A percentile compares a stretch with the other conserved stretches of the same genome.
Evolutionary conservation across 2,797 vertebrate genomes (phyloP).

Genomic region (Fringilla coelebs): DNA sequence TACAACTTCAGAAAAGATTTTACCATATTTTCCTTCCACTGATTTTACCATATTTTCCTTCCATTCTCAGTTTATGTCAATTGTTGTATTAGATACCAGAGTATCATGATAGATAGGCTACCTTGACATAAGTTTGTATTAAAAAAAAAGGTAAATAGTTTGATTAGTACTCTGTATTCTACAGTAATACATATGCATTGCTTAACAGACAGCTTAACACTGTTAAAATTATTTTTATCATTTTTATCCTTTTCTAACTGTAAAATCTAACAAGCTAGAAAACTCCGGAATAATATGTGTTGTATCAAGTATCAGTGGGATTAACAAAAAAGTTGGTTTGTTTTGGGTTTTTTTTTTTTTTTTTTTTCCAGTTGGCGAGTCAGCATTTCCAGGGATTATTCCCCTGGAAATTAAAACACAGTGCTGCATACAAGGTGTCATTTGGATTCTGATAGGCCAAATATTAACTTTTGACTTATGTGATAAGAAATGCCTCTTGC

Average conservation of each 20-base stretch:
- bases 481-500: not conserved
- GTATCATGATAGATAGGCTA: not conserved
- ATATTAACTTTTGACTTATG: not conserved
- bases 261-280: not conserved
- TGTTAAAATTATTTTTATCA: not conserved
- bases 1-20: not conserved
- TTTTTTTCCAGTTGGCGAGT: not conserved
- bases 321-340: not conserved
- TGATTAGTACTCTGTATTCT: not conserved
- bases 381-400: not conserved
- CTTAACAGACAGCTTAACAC: not conserved
- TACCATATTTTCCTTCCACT: not conserved
- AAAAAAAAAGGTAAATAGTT: not conserved
- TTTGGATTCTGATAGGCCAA: not conserved
- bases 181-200: accelerated
- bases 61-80: not conserved
- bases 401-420: not conserved
- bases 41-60: not conserved
- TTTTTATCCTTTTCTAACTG: not conserved
- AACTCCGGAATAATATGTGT: not conserved
- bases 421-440: not conserved
- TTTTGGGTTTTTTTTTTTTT: not conserved
- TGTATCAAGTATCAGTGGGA: not conserved
- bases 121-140: not conserved
- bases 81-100: not conserved